Evolutionary conservation across 2,113 vertebrate species (phyloP).

Genomic region (Saccopteryx leptura): DNA sequence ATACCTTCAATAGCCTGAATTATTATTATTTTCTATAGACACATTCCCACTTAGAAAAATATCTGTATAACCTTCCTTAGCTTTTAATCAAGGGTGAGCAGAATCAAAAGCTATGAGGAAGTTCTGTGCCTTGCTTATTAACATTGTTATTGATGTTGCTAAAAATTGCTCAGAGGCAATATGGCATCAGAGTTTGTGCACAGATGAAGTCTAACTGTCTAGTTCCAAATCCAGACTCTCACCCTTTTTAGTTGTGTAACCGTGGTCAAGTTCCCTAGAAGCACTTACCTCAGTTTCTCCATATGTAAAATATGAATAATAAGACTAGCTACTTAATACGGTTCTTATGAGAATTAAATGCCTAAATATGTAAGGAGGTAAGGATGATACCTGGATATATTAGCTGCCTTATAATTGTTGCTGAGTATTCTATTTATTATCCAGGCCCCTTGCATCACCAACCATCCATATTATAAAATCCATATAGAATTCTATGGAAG

Average conservation of each 20-base stretch:
- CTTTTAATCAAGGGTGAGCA: slow-evolving; percentile 32
- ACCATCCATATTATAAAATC: background rate
- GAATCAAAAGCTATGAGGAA: slow-evolving; percentile 16
- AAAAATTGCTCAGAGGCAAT: background rate
- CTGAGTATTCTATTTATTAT: background rate
- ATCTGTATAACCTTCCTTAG: background rate
- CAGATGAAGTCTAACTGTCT: background rate
- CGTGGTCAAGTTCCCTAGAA: background rate
- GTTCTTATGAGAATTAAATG: background rate
- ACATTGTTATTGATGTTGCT: background rate
- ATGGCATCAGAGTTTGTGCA: background rate
- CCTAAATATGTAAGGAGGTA: background rate
- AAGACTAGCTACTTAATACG: background rate
- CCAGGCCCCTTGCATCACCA: background rate
- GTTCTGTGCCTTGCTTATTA: background rate
- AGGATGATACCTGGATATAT: background rate
- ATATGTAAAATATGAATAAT: background rate
- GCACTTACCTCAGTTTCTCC: background rate
- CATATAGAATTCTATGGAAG: background rate
- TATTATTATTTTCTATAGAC: background rate
- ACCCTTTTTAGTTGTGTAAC: background rate
- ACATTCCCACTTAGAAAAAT: slow-evolving; percentile 17
- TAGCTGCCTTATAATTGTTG: background rate
- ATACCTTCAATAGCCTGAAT: background rate
- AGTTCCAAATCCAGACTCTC: background rate